A percentile compares a stretch with the other conserved stretches of the same genome.
phyloP scores from a whole-genome alignment of 2,797 vertebrate species.

The Molossus alvarezi region DNA sequence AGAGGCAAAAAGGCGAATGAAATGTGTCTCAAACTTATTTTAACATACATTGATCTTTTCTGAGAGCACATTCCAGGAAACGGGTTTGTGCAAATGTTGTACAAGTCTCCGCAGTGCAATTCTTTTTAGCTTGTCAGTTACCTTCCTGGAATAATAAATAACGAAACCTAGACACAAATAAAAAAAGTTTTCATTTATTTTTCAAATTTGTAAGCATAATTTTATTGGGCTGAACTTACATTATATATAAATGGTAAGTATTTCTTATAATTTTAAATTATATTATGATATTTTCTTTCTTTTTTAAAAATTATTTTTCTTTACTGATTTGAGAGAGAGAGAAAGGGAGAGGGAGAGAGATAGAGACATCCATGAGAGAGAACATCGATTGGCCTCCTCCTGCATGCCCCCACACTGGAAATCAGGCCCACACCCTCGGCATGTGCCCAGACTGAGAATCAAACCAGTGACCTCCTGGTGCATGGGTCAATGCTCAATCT shows the following conservation, averaged over 20 bases:
- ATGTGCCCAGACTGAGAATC: too few relatives aligned
- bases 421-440: too few relatives aligned
- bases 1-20: not conserved
- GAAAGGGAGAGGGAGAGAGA: too few relatives aligned
- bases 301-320: too few relatives aligned
- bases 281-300: not conserved
- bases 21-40: not conserved
- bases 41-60: not conserved
- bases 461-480: too few relatives aligned
- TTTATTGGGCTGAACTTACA: not conserved
- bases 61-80: not conserved
- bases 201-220: not conserved
- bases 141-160: not conserved
- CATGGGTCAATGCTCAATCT: too few relatives aligned
- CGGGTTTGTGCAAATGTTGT: not conserved
- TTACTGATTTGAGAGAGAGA: too few relatives aligned
- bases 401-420: too few relatives aligned
- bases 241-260: constrained; percentile 17
- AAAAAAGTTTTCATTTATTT: not conserved
- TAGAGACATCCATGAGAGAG: too few relatives aligned
- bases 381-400: too few relatives aligned
- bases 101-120: not conserved
- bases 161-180: not conserved
- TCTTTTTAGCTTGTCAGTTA: not conserved
- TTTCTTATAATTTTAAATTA: not conserved